These are phyloP conservation scores for Cataglyphis albicans DNA, from an alignment of 2,888 invertebrate genomes.

Conservation along the genomic window DNA sequence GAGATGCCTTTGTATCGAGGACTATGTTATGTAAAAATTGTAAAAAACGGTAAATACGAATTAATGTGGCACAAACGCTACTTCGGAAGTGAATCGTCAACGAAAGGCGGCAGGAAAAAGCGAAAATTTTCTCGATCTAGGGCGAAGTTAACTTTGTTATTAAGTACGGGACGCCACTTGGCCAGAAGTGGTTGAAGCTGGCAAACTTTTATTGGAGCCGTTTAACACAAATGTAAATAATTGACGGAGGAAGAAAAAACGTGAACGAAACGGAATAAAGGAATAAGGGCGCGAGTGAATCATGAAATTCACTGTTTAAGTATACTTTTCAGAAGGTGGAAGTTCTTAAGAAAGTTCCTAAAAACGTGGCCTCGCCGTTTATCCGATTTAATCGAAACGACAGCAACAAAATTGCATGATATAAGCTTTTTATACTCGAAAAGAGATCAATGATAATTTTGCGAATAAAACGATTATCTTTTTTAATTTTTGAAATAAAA, in stretches of 20 bases:
- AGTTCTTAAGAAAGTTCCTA: conserved; percentile 74
- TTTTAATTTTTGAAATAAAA: conserved; percentile 13
- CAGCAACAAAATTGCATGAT: conserved; percentile 58
- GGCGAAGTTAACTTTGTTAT: conserved; percentile 69
- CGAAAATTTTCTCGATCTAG: conserved; percentile 50
- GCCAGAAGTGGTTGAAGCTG: conserved; percentile 60
- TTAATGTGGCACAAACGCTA: conserved; percentile 6
- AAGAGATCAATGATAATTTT: conserved; percentile 59
- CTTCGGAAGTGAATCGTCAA: conserved; percentile 22
- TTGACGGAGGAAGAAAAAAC: conserved; percentile 40
- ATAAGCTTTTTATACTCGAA: conserved; percentile 57
- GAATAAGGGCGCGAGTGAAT: conserved; percentile 62
- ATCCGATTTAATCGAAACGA: conserved; percentile 77
- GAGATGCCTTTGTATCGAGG: neutral
- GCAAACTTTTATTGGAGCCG: conserved; percentile 61
- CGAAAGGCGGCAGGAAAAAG: conserved; percentile 31
- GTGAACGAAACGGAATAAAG: conserved; percentile 1
- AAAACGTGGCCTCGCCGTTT: conserved; percentile 75
- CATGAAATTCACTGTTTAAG: conserved; percentile 75
- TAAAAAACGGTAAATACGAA: conserved; percentile 9
- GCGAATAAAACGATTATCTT: conserved; percentile 64
- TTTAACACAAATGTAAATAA: conserved; percentile 62
- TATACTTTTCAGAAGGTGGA: conserved; percentile 73
- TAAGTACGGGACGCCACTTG: conserved; percentile 49
- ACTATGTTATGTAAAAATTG: neutral